Base-by-base conservation (phyloP, 2,797 vertebrate species). In the Scyliorhinus canicula region DNA sequence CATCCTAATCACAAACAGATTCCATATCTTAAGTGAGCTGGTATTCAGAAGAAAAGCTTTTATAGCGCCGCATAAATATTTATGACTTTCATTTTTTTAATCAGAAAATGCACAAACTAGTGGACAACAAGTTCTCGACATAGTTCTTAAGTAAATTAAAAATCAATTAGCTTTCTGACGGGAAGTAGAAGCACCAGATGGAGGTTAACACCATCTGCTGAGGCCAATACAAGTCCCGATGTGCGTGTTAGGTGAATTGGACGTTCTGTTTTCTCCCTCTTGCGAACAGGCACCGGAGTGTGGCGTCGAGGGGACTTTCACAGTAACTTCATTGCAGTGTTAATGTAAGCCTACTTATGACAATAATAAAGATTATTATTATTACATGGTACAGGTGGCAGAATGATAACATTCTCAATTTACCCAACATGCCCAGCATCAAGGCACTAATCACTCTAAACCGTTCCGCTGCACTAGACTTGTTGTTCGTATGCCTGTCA, bases 1-100 rank as follows among this genome's bases (percentile, higher is more conserved):
- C 52, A 71, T 94, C 65, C 52, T 14, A 71, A 52, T 94, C 93
- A 94, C 24, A 94, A 94, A 94, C 35, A 31, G 9, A 74, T 69
- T 94, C 65, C 65, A 31, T 93, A 50, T 90, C 86, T 90, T 52
- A 71, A 94, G 14, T 71, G 65, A 52, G 28, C 47, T 50, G 40
- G 26, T 63, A 31, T 44, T 50, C 21, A 2, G 67, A 71, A 71
- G 26, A 31, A 69, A 71, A 74, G 65, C 67, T 94, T 69, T 94
- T 47, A 71, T 67, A 94, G n/a, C 31, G 1, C 65, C 1, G 2
- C 47, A 71, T 74, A 94, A 94, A 94, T 94, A 94, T 69, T 52
- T 71, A 91, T 91, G 19, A 65, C n/a, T 11, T 26, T 86, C n/a
- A 55, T 35, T 63, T 47, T 24, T 82, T 44, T 44, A 44, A 91